Evolutionary conservation across 2,888 invertebrate genomes (phyloP).

Genomic region (Lacanobia oleracea): DNA sequence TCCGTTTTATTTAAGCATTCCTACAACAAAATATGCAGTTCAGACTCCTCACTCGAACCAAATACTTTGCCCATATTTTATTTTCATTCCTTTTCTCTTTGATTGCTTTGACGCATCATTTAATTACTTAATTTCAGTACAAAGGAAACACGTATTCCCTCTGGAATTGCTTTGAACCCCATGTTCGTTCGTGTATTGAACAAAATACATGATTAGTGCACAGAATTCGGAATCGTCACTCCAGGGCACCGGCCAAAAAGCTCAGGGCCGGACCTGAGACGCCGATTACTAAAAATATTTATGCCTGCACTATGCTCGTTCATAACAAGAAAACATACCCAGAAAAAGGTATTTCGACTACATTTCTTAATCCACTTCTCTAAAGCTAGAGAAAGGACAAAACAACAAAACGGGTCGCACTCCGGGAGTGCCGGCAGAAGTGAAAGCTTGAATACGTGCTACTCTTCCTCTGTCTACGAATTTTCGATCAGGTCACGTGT

Average conservation of each 20-base stretch:
- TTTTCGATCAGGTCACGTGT: too few relatives aligned
- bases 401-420: too few relatives aligned
- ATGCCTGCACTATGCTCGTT: neutral
- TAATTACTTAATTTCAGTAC: conserved; percentile 30
- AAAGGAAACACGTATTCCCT: conserved; percentile 22
- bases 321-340: too few relatives aligned
- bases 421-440: too few relatives aligned
- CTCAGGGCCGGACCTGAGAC: too few relatives aligned
- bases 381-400: too few relatives aligned
- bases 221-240: neutral
- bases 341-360: too few relatives aligned
- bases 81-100: conserved; percentile 26
- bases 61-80: neutral
- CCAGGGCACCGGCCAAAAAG: too few relatives aligned
- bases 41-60: neutral
- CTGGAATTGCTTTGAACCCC: conserved; percentile 2
- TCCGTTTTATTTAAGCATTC: neutral
- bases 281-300: neutral
- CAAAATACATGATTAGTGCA: conserved; percentile 11
- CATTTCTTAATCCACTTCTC: too few relatives aligned
- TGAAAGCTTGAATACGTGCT: too few relatives aligned
- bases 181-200: conserved; percentile 11
- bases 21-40: neutral
- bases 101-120: conserved; percentile 52
- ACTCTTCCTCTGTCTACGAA: too few relatives aligned